These are phyloP conservation scores for Turdus rufiventris DNA, from an alignment of 2,113 vertebrate species.

Conservation along the genomic window DNA sequence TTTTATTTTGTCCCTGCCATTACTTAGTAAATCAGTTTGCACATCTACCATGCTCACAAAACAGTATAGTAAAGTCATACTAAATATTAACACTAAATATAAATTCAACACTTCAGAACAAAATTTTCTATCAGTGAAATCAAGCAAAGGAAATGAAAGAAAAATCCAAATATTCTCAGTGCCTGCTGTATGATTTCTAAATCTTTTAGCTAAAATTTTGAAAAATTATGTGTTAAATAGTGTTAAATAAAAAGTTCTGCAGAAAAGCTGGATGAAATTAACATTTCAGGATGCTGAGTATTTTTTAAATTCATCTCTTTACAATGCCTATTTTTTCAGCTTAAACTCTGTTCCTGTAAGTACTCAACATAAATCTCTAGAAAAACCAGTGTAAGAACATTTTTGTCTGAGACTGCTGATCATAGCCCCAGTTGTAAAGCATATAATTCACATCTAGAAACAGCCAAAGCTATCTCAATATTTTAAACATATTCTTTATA, in stretches of 20 bases:
- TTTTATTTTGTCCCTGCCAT: not conserved
- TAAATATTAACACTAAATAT: not conserved
- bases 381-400: not conserved
- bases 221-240: not conserved
- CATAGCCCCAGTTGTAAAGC: not conserved
- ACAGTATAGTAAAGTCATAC: not conserved
- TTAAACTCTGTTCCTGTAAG: not conserved
- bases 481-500: not conserved
- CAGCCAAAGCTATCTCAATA: not conserved
- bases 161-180: not conserved
- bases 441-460: not conserved
- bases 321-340: not conserved
- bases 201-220: not conserved
- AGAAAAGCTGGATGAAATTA: not conserved
- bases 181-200: not conserved
- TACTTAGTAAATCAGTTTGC: not conserved
- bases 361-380: not conserved
- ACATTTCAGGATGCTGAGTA: not conserved
- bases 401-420: not conserved
- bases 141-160: not conserved
- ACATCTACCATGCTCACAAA: rapidly evolving
- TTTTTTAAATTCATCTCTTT: not conserved
- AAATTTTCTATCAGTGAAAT: not conserved
- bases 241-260: not conserved
- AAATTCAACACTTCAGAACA: not conserved